Conservation (phyloP, 1,140 invertebrate genomes). For the Melanaphis sacchari region DNA sequence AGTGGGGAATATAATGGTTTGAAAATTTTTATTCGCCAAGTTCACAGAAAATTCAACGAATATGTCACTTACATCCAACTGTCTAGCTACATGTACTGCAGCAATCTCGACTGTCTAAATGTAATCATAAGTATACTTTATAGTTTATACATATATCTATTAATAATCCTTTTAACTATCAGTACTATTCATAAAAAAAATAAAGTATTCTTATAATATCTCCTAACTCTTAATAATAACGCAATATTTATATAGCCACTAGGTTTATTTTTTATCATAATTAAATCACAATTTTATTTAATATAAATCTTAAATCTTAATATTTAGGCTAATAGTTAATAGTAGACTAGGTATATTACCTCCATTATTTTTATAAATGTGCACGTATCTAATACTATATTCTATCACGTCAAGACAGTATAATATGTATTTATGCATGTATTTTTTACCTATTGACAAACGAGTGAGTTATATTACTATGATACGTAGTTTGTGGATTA, state of each 20-base stretch:
- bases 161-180: background rate
- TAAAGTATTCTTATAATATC: background rate
- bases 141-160: background rate
- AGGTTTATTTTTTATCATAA: background rate
- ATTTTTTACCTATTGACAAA: background rate
- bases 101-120: background rate
- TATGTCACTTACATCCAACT: background rate
- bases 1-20: background rate
- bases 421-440: background rate
- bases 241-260: background rate
- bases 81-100: background rate
- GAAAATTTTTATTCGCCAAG: background rate
- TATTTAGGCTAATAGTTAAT: no score
- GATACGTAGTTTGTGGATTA: background rate
- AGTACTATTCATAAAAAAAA: background rate
- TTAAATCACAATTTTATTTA: background rate
- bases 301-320: background rate
- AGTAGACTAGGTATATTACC: background rate
- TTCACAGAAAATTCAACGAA: background rate
- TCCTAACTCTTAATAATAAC: background rate
- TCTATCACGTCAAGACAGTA: background rate
- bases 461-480: background rate
- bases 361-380: background rate
- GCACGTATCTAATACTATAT: background rate
- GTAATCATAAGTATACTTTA: background rate